Evolutionary conservation across 1,140 invertebrate genomes (phyloP), one percentile per base, ranked within the genome.

Genomic region (Neodiprion virginianus): DNA sequence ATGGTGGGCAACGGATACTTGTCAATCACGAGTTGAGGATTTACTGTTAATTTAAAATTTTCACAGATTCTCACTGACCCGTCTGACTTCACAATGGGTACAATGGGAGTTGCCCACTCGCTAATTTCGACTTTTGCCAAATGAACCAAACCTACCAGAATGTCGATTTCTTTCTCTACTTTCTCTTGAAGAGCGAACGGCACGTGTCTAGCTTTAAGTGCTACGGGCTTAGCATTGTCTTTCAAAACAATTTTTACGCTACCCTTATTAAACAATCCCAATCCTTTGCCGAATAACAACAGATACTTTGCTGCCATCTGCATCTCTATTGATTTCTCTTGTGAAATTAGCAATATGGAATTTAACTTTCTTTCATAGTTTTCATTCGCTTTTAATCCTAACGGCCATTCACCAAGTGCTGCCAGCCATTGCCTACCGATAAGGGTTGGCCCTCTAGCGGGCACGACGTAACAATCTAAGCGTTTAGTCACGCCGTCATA

Each of bases 21-120:
- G 61, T 73, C 49, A 40, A 71, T 71, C 49, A 61, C 71, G 17
- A 80, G 74, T 17, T 69, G 11, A 14, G 74, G 75, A 78, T 79
- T 79, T 47, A 79, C 40, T 23, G 77, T 79, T 17, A 79, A 70
- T 71, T 77, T 78, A 67, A 79, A 88, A 78, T 89, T 86, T 8
- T 77, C 84, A 78, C 87, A 89, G 10, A 89, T 71, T 40, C 86
- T 74, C 47, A 88, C 72, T 4, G 73, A 75, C 9, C 82, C 81
- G 73, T 86, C 75, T 40, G 76, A 72, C 75, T 88, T 88, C 48
- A 84, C 76, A 11, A 86, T 79, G 10, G 79, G 76, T 3, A 87
- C 80, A 17, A 87, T 74, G 10, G 87, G 86, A 47, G 86, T 79
- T 8, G 83, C 86, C 85, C 85, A 89, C 21, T 87, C 78, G 17